A percentile compares a stretch with the other conserved stretches of the same genome.
Evolutionary conservation across 1,140 invertebrate species (phyloP).

Genomic region (Parasteatoda tepidariorum): DNA sequence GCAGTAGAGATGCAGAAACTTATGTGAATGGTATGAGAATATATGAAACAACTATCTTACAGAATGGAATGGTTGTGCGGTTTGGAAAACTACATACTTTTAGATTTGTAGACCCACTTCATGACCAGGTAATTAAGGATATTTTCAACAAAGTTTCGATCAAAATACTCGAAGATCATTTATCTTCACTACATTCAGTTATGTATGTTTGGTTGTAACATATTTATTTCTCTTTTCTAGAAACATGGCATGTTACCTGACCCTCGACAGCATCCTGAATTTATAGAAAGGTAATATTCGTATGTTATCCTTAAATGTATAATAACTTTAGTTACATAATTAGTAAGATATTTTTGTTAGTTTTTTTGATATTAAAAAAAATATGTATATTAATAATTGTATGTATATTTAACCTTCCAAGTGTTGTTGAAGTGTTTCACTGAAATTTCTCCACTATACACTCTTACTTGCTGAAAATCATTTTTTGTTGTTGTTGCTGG

Average conservation of each 20-base stretch:
- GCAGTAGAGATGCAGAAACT: slow-evolving; percentile 90
- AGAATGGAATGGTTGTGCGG: slow-evolving; percentile 71
- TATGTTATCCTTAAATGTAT: neutral
- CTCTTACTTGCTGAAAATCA: too few species aligned
- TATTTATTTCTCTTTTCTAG: slow-evolving; percentile 26
- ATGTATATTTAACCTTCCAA: neutral
- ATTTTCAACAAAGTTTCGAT: neutral
- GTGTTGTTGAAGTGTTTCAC: too few species aligned
- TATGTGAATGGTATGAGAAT: slow-evolving; percentile 93
- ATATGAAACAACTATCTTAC: slow-evolving; percentile 90
- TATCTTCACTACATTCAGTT: neutral
- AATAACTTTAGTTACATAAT: neutral
- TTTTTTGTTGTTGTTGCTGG: too few species aligned
- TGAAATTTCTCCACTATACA: too few species aligned
- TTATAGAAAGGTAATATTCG: slow-evolving; percentile 34
- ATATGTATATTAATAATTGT: neutral
- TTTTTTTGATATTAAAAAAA: neutral
- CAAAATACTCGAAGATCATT: neutral
- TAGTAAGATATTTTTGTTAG: neutral
- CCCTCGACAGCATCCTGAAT: slow-evolving; percentile 43
- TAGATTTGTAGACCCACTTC: slow-evolving; percentile 90
- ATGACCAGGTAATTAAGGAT: slow-evolving; percentile 78
- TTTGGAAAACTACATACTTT: slow-evolving; percentile 88
- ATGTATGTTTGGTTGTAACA: neutral
- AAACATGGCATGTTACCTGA: slow-evolving; percentile 55